Evolutionary conservation across 2,113 vertebrate species (phyloP), one percentile per base, ranked within the genome.

Genomic region (Pomatorhinus ruficollis): DNA sequence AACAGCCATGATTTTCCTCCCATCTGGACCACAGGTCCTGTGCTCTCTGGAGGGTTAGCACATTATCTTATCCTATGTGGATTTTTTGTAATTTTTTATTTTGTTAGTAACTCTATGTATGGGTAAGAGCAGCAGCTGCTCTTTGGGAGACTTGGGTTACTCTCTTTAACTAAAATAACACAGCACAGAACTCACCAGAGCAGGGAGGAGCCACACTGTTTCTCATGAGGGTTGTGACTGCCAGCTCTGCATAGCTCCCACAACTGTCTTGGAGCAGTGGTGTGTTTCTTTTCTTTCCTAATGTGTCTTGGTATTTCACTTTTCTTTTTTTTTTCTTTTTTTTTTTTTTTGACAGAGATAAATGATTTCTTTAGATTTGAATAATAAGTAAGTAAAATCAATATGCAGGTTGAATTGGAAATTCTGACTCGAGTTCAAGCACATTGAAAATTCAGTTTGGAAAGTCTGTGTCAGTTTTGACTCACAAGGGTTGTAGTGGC

Each of bases 361-460:
- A 93, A 88, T 52, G 6, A n/a, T 93, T 94, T 86, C 35, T 96
- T 96, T 81, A 92, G 68, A 86, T 88, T 37, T 86, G 83, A 88
- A 83, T 95, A 95, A 91, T 86, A 90, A 96, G 33, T 81, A 92
- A 91, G 71, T 94, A 83, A 95, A 95, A 96, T 74, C 90, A 90
- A 94, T 86, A 78, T 83, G 71, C 76, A 44, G 1, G 10, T 87
- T 3, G n/a, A 79, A 69, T 45, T 72, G 81, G 60, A 91, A 89
- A 83, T 93, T 95, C 59, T 86, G n/a, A 81, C 75, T 94, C 30
- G 27, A 85, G 44, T 86, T 80, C 35, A 88, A 44, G 74, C 47
- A 66, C 42, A 31, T 12, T 66, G 68, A 91, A 91, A 95, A 92
- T n/a, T 80, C 65, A 40, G 17, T 49, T 57, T 59, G 56, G 42